Base-by-base conservation (phyloP, 2,797 vertebrate genomes). In the Leptodactylus fallax region DNA sequence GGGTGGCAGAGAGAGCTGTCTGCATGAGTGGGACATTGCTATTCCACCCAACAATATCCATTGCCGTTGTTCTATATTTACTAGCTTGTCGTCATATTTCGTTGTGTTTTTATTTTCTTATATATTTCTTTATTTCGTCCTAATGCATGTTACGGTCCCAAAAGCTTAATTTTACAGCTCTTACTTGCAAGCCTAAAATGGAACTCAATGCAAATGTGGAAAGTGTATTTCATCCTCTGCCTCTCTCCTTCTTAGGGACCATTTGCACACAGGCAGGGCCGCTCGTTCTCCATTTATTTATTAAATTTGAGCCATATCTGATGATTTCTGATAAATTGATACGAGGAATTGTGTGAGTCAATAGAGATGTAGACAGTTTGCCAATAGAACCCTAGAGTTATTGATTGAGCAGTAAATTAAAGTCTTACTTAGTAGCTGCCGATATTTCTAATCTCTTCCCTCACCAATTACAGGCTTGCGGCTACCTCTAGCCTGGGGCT, bases 401-500 rank as follows among this genome's bases (percentile, higher is more conserved):
- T 99, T 98, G 98, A 99, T 99, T 97, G 95, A 96, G 96, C 96
- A 98, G 98, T 99, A 98, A 99, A 99, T 99, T 99, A 99, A 99
- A 99, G 98, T 99, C 97, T 98, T 99, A 99, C 98, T 99, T 98
- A 99, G 98, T 97, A 97, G 93, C 94, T 96, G 95, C 95, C 94
- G 93, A 96, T 96, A 96, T 95, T 96, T 95, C 95, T 95, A 96
- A 96, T 96, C 95, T 95, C 94, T 95, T 95, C 94, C 95, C 94
- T 95, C 93, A 92, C 95, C 95, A 95, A 95, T 96, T 96, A 95
- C 94, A 94, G 93, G 92, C 94, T 95, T 90, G 90, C 90, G 91
- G 93, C 94, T 95, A 94, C 94, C 93, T 94, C 93, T 88, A 83
- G 91, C 21, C 78, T 78, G 36, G 25, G 56, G 81, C 63, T 79